Conservation (phyloP, 2,797 vertebrate genomes). For the Diplodus puntazzo region DNA sequence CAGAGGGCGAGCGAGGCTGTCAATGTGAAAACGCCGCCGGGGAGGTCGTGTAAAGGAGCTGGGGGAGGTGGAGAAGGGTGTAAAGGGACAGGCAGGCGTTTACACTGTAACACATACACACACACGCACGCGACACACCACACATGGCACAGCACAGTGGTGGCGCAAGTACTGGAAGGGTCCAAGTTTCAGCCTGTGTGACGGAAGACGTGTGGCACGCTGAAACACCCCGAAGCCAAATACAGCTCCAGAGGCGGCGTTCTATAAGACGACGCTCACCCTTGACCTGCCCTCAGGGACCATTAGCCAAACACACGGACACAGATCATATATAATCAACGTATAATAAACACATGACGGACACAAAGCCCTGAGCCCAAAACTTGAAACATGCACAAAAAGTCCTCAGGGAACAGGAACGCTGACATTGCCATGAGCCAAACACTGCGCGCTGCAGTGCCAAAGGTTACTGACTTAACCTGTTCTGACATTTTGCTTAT, state of each 20-base stretch:
- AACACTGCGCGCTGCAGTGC: constrained; percentile 36
- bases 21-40: constrained; percentile 57
- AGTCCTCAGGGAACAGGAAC: constrained; percentile 21
- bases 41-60: constrained; percentile 61
- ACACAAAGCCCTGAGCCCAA: constrained; percentile 20
- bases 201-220: constrained; percentile 31
- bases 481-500: constrained; percentile 62
- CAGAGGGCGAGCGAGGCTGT: constrained; percentile 66
- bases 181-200: constrained; percentile 12
- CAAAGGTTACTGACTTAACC: constrained; percentile 67
- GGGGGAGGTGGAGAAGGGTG: constrained; percentile 23
- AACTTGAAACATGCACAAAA: constrained; percentile 14
- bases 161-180: constrained; percentile 7
- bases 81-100: constrained; percentile 26
- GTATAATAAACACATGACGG: constrained; percentile 18
- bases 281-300: constrained; percentile 41
- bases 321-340: constrained; percentile 29
- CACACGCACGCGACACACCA: neutral
- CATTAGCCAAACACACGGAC: constrained; percentile 29
- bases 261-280: constrained; percentile 28
- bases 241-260: constrained; percentile 1
- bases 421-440: constrained; percentile 65
- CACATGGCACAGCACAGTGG: constrained; percentile 1
- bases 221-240: constrained; percentile 9
- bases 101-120: constrained; percentile 29